Evolutionary conservation across 1,140 invertebrate species (phyloP).

Genomic region (Temnothorax curvispinosus): DNA sequence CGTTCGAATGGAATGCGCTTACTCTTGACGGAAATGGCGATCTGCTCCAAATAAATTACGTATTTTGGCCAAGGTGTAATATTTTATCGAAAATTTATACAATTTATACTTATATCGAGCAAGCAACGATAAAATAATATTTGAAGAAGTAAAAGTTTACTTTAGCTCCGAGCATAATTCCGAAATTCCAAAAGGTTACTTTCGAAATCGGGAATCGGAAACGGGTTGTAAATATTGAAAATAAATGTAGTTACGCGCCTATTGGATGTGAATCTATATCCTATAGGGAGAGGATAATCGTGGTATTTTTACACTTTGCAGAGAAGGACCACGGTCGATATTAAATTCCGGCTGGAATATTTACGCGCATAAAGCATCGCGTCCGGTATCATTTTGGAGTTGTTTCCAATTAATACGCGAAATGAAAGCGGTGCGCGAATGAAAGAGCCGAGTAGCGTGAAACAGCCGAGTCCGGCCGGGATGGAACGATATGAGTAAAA

Average conservation of each 20-base stretch:
- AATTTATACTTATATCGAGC: neutral
- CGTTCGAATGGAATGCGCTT: conserved; percentile 28
- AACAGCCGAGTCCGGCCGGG: conserved; percentile 52
- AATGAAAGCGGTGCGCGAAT: conserved; percentile 67
- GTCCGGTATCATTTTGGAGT: conserved; percentile 76
- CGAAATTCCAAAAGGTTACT: neutral
- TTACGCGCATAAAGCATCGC: conserved; percentile 70
- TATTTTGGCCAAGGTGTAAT: neutral
- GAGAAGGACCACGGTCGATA: conserved; percentile 62
- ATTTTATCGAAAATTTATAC: neutral
- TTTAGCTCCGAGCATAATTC: neutral
- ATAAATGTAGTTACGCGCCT: conserved; percentile 55
- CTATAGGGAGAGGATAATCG: conserved; percentile 57
- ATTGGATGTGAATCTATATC: conserved; percentile 29
- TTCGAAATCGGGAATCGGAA: conserved; percentile 1
- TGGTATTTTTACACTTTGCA: conserved; percentile 72
- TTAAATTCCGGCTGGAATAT: conserved; percentile 74
- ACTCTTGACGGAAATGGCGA: neutral
- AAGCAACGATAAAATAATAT: neutral
- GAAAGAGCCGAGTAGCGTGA: conserved; percentile 65
- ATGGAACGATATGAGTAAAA: conserved; percentile 49
- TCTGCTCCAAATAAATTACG: neutral
- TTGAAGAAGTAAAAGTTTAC: neutral
- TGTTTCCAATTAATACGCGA: conserved; percentile 76
- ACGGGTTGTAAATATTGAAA: conserved; percentile 10